A percentile compares a stretch with the other conserved stretches of the same genome.
These are phyloP conservation scores for Limnephilus lunatus DNA, from an alignment of 2,888 invertebrate species.

Conservation along the genomic window DNA sequence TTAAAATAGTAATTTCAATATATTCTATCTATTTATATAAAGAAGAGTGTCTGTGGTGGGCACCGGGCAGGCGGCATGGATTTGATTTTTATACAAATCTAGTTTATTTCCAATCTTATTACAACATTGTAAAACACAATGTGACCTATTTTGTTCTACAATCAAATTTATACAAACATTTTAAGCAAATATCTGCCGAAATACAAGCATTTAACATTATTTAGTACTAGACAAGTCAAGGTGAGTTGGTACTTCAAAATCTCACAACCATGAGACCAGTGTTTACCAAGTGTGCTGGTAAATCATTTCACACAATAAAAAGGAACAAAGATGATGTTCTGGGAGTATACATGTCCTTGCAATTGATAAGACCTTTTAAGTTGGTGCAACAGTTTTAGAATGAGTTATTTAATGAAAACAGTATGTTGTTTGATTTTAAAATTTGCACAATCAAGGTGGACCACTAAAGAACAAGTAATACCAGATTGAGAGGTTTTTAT, in stretches of 20 bases:
- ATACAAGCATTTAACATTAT: slow-evolving; percentile 1
- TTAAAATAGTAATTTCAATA: too few relatives aligned
- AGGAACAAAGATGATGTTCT: neutral
- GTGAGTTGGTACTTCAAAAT: slow-evolving; percentile 14
- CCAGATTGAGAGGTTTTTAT: slow-evolving; percentile 9
- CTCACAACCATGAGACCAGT: neutral
- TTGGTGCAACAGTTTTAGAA: neutral
- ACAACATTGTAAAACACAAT: neutral
- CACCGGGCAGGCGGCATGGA: too few relatives aligned
- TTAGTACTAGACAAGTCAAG: neutral
- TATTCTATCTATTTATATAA: too few relatives aligned
- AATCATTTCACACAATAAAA: slow-evolving; percentile 3
- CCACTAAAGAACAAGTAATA: neutral
- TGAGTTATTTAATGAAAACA: neutral
- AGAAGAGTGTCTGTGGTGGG: too few relatives aligned
- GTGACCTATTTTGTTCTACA: neutral
- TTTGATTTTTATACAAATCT: too few relatives aligned
- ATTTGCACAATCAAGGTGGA: slow-evolving; percentile 7
- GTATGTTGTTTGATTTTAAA: neutral
- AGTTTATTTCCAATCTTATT: too few relatives aligned
- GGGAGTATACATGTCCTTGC: neutral
- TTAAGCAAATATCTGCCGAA: neutral
- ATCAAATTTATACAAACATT: neutral
- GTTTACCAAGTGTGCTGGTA: neutral
- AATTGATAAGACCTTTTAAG: neutral